Evolutionary conservation across 2,888 invertebrate species (phyloP).

Genomic region (Drosophila nr. perissopoda): DNA sequence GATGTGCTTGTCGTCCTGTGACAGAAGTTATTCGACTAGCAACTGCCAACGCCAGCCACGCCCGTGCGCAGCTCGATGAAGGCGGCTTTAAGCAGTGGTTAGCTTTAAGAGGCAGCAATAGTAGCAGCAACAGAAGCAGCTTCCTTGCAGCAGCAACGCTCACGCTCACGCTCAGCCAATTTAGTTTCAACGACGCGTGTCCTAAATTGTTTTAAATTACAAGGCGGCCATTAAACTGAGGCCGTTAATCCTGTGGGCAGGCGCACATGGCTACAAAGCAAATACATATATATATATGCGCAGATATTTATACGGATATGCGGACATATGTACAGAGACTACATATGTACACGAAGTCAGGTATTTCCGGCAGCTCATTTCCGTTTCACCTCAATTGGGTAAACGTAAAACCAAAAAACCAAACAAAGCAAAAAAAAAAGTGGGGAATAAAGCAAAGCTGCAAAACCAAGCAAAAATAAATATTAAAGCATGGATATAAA

Average conservation of each 20-base stretch:
- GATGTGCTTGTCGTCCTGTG: slow-evolving; percentile 43
- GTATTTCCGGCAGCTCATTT: slow-evolving; percentile 82
- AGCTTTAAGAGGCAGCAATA: slow-evolving; percentile 6
- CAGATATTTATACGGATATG: slow-evolving; percentile 2
- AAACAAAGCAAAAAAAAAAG: slow-evolving; percentile 29
- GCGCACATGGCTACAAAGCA: slow-evolving; percentile 20
- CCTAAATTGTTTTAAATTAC: slow-evolving; percentile 79
- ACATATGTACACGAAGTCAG: slow-evolving; percentile 67
- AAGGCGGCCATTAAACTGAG: slow-evolving; percentile 61
- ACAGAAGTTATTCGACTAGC: slow-evolving; percentile 51
- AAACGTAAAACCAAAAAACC: slow-evolving; percentile 55
- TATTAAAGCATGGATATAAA: slow-evolving; percentile 45
- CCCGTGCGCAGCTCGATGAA: slow-evolving; percentile 19
- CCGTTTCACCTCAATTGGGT: slow-evolving; percentile 79
- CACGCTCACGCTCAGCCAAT: slow-evolving; percentile 45
- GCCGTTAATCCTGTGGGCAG: slow-evolving; percentile 59
- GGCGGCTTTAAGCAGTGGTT: slow-evolving; percentile 37
- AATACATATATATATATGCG: slow-evolving; percentile 16
- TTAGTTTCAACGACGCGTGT: slow-evolving; percentile 66
- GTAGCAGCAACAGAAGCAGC: slow-evolving; percentile 18
- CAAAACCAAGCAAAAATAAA: slow-evolving; percentile 60
- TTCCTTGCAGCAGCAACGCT: slow-evolving; percentile 18
- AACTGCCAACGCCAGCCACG: slow-evolving; percentile 47
- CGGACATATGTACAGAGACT: slow-evolving; percentile 29
- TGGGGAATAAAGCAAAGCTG: slow-evolving; percentile 43